phyloP scores from a whole-genome alignment of 2,888 invertebrate species.

The Philhelius pedissequus region DNA sequence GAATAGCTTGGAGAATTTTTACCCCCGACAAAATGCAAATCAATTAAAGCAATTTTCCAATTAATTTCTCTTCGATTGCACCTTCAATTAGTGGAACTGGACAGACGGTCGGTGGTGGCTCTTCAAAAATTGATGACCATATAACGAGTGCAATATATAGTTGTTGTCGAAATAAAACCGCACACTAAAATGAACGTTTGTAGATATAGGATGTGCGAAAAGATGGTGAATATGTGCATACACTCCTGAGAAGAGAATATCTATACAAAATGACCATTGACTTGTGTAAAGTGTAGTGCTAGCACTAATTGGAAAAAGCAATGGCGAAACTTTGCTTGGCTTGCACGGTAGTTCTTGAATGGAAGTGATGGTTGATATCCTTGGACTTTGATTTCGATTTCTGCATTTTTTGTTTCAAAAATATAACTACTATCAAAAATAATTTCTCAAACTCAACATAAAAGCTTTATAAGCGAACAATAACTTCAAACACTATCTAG shows the following conservation, averaged over 20 bases:
- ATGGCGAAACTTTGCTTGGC: constrained; percentile 35
- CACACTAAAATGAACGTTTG: constrained; percentile 10
- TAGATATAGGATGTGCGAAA: background rate
- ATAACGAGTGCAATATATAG: background rate
- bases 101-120: constrained; percentile 12
- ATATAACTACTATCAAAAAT: too few species aligned
- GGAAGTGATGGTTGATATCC: background rate
- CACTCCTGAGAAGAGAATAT: constrained; percentile 1
- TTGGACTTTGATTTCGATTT: too few species aligned
- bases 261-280: constrained; percentile 42
- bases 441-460: too few species aligned
- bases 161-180: constrained; percentile 32
- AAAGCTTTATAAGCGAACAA: too few species aligned
- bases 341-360: background rate
- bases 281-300: constrained; percentile 26
- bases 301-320: constrained; percentile 62
- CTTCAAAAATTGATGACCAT: constrained; percentile 62
- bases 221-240: background rate
- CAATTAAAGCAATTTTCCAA: constrained; percentile 69
- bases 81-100: constrained; percentile 13
- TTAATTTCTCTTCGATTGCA: constrained; percentile 67
- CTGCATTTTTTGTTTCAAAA: too few species aligned
- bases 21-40: constrained; percentile 53
- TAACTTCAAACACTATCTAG: too few species aligned
- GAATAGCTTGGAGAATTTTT: background rate